Conservation (phyloP, 2,113 vertebrate species). For the Aegotheles bennettii region DNA sequence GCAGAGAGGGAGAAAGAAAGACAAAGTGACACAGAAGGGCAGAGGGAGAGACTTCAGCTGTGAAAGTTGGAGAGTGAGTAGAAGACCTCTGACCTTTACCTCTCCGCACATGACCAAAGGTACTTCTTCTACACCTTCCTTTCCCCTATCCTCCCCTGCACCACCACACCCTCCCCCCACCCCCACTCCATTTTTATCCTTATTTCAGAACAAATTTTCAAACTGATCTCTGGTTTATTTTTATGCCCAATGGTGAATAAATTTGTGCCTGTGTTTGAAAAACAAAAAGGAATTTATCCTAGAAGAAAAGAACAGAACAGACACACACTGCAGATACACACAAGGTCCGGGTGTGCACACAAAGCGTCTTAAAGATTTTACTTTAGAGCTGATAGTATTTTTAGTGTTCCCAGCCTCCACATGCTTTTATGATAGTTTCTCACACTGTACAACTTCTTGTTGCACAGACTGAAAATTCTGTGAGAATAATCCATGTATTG, state of each 20-base stretch:
- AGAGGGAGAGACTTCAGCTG: background rate
- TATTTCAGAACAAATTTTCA: background rate
- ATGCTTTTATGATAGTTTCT: background rate
- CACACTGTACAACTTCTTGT: background rate
- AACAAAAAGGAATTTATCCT: background rate
- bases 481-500: background rate
- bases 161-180: too few species aligned
- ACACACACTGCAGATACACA: fast-evolving
- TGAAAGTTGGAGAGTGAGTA: background rate
- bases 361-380: background rate
- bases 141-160: too few species aligned
- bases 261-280: background rate
- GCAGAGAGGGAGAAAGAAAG: background rate
- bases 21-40: background rate
- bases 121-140: background rate
- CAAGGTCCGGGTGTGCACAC: background rate
- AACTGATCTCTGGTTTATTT: background rate
- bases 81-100: background rate
- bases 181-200: background rate
- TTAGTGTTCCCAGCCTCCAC: background rate
- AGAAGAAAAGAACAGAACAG: background rate
- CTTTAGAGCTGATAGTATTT: background rate
- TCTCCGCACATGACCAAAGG: background rate
- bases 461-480: background rate
- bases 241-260: background rate